Evolutionary conservation across 1,140 invertebrate genomes (phyloP).

Genomic region (Bombus confusus): DNA sequence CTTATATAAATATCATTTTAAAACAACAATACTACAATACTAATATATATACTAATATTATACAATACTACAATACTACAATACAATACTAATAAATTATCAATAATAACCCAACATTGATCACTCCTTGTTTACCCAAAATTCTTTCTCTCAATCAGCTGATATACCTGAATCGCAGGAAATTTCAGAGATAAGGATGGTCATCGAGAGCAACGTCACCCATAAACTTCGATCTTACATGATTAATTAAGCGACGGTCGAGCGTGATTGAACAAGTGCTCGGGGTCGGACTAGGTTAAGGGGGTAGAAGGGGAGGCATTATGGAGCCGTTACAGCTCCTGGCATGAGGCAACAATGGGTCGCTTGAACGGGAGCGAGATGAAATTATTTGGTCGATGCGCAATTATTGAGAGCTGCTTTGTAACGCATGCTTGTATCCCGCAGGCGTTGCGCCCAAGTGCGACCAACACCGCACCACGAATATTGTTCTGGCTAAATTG

Average conservation of each 20-base stretch:
- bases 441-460: constrained; percentile 44
- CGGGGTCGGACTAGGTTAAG: constrained; percentile 21
- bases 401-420: constrained; percentile 66
- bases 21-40: too few relatives aligned
- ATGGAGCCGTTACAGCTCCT: constrained; percentile 31
- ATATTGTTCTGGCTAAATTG: constrained; percentile 49
- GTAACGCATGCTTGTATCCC: constrained; percentile 61
- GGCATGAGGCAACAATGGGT: constrained; percentile 37
- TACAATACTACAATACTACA: too few relatives aligned
- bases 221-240: constrained; percentile 56
- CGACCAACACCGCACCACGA: constrained; percentile 23
- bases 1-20: too few relatives aligned
- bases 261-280: constrained; percentile 58
- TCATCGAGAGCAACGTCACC: background rate
- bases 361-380: constrained; percentile 41
- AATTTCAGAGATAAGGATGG: background rate
- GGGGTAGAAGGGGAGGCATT: constrained; percentile 25
- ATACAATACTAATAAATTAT: too few relatives aligned
- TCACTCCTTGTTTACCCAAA: background rate
- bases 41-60: too few relatives aligned
- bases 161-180: background rate
- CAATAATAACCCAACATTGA: background rate
- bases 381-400: constrained; percentile 68
- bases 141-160: background rate
- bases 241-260: constrained; percentile 63